A percentile compares a stretch with the other conserved stretches of the same genome.
These are phyloP conservation scores for Eira barbara DNA, from an alignment of 2,113 vertebrate genomes.

Conservation along the genomic window DNA sequence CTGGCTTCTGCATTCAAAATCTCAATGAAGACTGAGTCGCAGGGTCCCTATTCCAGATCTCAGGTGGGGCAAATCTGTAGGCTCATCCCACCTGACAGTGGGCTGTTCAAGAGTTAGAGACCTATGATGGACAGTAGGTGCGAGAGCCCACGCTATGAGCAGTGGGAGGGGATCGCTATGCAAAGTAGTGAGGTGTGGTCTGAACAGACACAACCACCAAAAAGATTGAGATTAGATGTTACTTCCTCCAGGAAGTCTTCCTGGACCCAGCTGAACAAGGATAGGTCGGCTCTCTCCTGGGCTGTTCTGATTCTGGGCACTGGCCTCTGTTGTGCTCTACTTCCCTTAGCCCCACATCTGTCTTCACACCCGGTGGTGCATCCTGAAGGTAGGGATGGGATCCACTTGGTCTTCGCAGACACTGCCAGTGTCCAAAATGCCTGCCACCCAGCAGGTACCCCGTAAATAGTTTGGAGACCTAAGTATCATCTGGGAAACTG, in stretches of 20 bases:
- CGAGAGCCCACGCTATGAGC: not conserved
- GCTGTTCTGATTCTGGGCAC: not conserved
- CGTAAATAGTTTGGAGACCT: not conserved
- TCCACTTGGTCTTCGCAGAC: not conserved
- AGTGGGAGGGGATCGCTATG: not conserved
- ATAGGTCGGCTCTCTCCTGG: not conserved
- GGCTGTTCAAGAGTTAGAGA: not conserved
- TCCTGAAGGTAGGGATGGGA: not conserved
- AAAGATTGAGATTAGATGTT: not conserved
- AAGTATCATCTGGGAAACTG: not conserved
- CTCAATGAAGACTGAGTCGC: not conserved
- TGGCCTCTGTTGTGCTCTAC: not conserved
- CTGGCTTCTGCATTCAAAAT: not conserved
- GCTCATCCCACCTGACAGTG: not conserved
- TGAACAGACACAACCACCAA: not conserved
- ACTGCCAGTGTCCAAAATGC: not conserved
- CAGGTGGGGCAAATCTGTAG: not conserved
- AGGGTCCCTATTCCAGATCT: not conserved
- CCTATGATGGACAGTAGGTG: not conserved
- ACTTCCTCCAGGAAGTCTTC: not conserved
- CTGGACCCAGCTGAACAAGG: not conserved
- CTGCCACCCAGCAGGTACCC: not conserved
- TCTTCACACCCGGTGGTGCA: not conserved
- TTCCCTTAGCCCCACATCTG: accelerated
- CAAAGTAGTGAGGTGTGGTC: not conserved